phyloP scores from a whole-genome alignment of 2,888 invertebrate species.

The Erannis defoliaria region DNA sequence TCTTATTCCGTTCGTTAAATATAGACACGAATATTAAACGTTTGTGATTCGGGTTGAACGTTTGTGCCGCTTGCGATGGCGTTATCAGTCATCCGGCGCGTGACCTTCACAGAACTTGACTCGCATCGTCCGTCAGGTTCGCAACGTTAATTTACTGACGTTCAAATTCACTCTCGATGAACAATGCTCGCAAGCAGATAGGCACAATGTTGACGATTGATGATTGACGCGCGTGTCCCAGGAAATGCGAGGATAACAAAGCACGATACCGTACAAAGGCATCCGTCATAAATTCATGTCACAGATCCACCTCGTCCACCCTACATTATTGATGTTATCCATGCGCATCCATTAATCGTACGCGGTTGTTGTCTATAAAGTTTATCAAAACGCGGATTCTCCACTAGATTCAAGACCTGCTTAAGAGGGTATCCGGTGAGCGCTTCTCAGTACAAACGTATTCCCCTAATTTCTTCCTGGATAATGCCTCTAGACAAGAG shows the following conservation, averaged over 20 bases:
- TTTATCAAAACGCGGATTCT: too few relatives aligned
- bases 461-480: too few relatives aligned
- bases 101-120: conserved; percentile 68
- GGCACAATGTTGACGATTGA: conserved; percentile 36
- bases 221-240: conserved; percentile 30
- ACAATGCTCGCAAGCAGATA: conserved; percentile 39
- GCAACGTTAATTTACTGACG: conserved; percentile 54
- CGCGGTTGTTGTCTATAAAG: not conserved
- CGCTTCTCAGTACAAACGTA: too few relatives aligned
- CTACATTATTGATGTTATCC: conserved; percentile 3
- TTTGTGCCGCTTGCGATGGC: conserved; percentile 32
- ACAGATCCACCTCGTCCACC: conserved; percentile 13
- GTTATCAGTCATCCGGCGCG: conserved; percentile 73
- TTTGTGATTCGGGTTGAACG: conserved; percentile 36
- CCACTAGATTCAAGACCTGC: too few relatives aligned
- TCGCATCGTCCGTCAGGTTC: conserved; percentile 63
- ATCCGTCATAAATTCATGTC: conserved; percentile 18
- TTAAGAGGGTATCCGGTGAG: too few relatives aligned
- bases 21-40: conserved; percentile 15
- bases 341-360: not conserved
- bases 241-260: conserved; percentile 4
- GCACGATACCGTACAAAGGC: conserved; percentile 5
- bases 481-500: too few relatives aligned
- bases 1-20: conserved; percentile 21
- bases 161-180: conserved; percentile 45